Base-by-base conservation (phyloP, 35 echinoderm and acorn worm species). In the Amphiura filiformis region DNA sequence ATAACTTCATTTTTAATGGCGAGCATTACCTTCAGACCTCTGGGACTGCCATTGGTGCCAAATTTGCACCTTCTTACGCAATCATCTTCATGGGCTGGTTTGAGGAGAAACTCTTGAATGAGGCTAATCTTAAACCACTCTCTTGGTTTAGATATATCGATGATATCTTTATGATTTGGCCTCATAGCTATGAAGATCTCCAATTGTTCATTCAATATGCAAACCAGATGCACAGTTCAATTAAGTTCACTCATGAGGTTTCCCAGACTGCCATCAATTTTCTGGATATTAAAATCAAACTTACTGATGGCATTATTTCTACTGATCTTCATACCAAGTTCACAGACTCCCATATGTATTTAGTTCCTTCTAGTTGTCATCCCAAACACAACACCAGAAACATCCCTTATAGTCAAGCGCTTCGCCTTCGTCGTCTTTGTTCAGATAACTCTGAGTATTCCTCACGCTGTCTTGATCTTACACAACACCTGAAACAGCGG, bases 61-160 rank as follows among this genome's bases (percentile, higher is more conserved):
- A 84, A 61, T 84, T 84, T 36, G 40, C 82, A n/a, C 82, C 82
- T 2, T 32, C 82, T 0, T 84, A 84, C 26, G 61, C 61, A 2
- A 70, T 70, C 26, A 70, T 70, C 26, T 70, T 70, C 26, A 70
- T 70, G 61, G 61, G 61, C 1, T 70, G 61, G 61, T 70, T 70
- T 70, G 61, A 70, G 26, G 61, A 70, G 26, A 70, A 56, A 35
- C 52, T 36, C 32, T 33, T 84, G 33, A 56, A 32, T 36, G 32
- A 28, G 30, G 30, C 30, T 26, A 30, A 1, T 84, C 40, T 42
- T 44, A 83, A 44, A 83, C 30, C 36, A 26, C 12, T 42, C 14
- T 7, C 32, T 52, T 83, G 81, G 82, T 56, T 56, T 30, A 1
- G n/a, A 5, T 32, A 1, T 36, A 84, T 56, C 31, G 82, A 57